Evolutionary conservation across 2,797 vertebrate species (phyloP), one percentile per base, ranked within the genome.

Genomic region (Octomys mimax): DNA sequence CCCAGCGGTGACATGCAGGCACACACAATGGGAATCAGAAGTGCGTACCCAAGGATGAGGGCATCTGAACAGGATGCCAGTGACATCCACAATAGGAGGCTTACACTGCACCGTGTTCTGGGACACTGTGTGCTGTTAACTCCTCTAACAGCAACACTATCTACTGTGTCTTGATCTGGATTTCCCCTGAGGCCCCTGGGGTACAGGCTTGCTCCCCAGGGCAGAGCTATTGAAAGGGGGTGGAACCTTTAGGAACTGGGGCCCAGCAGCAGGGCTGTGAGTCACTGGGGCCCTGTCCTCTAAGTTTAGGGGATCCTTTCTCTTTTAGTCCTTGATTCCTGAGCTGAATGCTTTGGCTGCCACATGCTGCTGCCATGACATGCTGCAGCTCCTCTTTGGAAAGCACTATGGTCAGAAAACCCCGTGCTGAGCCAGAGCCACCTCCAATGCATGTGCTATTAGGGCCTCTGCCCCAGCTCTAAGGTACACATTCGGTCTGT

Each of bases 401-500:
- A 87, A 73, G 57, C 33, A 12, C 42, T 0, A 0, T 2, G 36
- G 49, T 39, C 79, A 70, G 52, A 36, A 7, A n/a, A 57, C 12
- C 77, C 68, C 4, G 0, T 57, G 49, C 5, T n/a, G 36, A 11
- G 52, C 61, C 28, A 5, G 1, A 5, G 1, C 59, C 36, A 59
- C 57, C 64, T 78, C 42, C 24, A 42, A 54, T 22, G 21, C n/a
- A 61, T 4, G 1, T 0, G 6, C 21, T 18, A 10, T 49, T 28
- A 16, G 49, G 14, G 79, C n/a, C 6, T 77, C 73, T 77, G 42
- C 24, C 42, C 39, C 12, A 3, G 49, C 4, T 36, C 19, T 5
- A 11, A 14, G 13, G 8, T 14, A 7, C 24, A 11, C 52, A 33
- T 2, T 21, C 0, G 73, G 54, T 61, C 75, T 57, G 39, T 21